Evolutionary conservation across 2,113 vertebrate species (phyloP).

Genomic region (Anser cygnoides): DNA sequence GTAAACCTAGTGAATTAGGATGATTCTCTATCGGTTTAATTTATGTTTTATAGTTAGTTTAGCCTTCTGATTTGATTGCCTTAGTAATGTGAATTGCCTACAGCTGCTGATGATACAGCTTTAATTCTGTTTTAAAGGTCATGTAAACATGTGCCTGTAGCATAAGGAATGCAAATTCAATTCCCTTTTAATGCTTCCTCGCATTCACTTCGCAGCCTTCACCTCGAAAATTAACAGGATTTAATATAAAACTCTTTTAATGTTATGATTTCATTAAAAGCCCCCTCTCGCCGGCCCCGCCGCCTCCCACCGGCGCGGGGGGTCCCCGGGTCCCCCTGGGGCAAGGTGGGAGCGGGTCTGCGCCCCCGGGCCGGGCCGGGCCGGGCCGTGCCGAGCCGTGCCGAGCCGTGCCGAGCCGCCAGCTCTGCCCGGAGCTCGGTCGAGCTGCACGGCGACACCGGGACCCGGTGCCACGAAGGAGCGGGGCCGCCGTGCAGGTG

Average conservation of each 20-base stretch:
- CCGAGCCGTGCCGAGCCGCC: too few relatives aligned
- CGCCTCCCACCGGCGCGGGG: constrained; percentile 17
- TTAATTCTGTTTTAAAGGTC: constrained; percentile 88
- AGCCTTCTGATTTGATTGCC: constrained; percentile 84
- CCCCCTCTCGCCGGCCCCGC: background rate
- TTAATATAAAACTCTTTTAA: constrained; percentile 65
- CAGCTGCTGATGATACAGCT: constrained; percentile 84
- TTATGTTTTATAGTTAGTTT: constrained; percentile 85
- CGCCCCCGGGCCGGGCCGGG: too few relatives aligned
- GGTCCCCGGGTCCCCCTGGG: background rate
- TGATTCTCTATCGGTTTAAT: constrained; percentile 79
- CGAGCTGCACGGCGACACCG: background rate
- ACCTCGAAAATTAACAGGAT: constrained; percentile 75
- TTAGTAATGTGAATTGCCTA: constrained; percentile 84
- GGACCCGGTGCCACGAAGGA: background rate
- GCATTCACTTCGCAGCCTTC: constrained; percentile 71
- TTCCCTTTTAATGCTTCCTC: constrained; percentile 79
- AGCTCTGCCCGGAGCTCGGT: background rate
- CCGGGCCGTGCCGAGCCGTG: too few relatives aligned
- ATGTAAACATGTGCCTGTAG: constrained; percentile 83
- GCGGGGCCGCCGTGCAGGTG: background rate
- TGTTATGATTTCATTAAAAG: constrained; percentile 57
- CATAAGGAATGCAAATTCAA: constrained; percentile 83
- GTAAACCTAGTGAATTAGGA: constrained; percentile 79
- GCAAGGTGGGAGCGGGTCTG: background rate